Evolutionary conservation across 2,797 vertebrate species (phyloP).

Genomic region (Argya squamiceps): DNA sequence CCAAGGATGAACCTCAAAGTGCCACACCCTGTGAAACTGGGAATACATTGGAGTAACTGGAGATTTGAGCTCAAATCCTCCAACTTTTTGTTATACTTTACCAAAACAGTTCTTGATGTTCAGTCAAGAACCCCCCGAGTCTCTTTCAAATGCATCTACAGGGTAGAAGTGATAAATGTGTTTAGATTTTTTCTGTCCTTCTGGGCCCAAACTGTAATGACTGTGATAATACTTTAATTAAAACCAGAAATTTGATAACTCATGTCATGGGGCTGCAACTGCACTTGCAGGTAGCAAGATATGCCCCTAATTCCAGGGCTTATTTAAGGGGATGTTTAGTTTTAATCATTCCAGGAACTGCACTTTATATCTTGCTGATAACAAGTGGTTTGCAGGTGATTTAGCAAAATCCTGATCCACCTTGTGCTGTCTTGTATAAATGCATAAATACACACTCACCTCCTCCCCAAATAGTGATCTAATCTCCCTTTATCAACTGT

Average conservation of each 20-base stretch:
- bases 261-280: neutral
- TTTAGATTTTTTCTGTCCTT: neutral
- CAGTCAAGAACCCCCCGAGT: neutral
- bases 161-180: neutral
- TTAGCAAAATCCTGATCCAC: neutral
- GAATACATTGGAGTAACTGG: neutral
- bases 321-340: accelerated
- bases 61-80: neutral
- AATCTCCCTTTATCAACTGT: neutral
- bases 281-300: neutral
- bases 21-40: neutral
- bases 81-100: neutral
- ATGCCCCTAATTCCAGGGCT: neutral
- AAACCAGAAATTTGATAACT: neutral
- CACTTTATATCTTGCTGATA: neutral
- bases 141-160: neutral
- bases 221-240: neutral
- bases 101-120: neutral
- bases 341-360: neutral
- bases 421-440: neutral
- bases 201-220: neutral
- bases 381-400: neutral
- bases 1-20: neutral
- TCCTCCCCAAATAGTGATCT: neutral
- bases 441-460: neutral